Base-by-base conservation (phyloP, 2,888 invertebrate genomes). In the Brassicogethes aeneus region DNA sequence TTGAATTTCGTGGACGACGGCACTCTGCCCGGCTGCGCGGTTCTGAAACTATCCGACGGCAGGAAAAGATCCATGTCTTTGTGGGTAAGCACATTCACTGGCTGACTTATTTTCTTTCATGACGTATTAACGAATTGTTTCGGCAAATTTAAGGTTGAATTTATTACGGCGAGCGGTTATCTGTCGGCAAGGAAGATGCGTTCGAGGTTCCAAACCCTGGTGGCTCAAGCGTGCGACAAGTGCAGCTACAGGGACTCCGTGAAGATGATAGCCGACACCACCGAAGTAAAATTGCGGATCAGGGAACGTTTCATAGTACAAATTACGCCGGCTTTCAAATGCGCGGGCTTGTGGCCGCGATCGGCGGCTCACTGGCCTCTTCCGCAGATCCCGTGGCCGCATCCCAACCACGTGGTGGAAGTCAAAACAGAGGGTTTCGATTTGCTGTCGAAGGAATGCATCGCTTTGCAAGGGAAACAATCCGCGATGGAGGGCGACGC, bases 1-100 rank as follows among this genome's bases (percentile, higher is more conserved):
- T 85, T 88, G 67, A 89, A 88, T 68, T 89, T 89, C 65, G 87
- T 89, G 41, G 88, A 88, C 70, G 88, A 88, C 67, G 87, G 87
- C 3, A 79, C 82, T 30, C 68, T 84, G 48, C 84, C 82, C 10
- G 86, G 86, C n/a, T 86, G 85, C 66, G 86, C 88, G 2, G 88
- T 88, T 5, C 71, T 89, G 36, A 89, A 89, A 66, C 71, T 88
- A 34, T 83, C 83, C 72, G 88, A 89, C 73, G 88, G 88, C 34
- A 73, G 88, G 15, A 89, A 90, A 61, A 73, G 88, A 31, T 86
- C 86, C 52, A 90, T 89, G 89, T 87, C 86, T 2, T 71, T 89
- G 2, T 90, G 88, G 89, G 88, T 32, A 32, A 7, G 23, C n/a
- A n/a, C n/a, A n/a, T n/a, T n/a, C n/a, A n/a, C 48, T 44, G 50